Evolutionary conservation across 2,113 vertebrate genomes (phyloP), one percentile per base, ranked within the genome.

Genomic region (Protobothrops flavoviridis): DNA sequence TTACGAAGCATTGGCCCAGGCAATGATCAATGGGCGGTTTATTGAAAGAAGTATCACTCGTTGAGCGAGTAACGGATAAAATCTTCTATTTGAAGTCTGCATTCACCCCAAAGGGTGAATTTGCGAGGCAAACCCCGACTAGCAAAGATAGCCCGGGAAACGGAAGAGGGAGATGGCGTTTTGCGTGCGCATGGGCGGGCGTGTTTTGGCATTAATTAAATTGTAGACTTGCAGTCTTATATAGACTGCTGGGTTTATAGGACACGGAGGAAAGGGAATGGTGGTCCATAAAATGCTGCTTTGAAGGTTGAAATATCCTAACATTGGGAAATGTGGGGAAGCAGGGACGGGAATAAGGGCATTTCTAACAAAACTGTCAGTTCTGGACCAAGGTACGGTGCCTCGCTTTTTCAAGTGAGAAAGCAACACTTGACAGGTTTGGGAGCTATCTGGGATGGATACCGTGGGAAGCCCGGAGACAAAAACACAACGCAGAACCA

Each of bases 131-230:
- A 96, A 92, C 90, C 90, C 87, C 33, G 74, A 45, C 61, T 55
- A 88, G 90, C 64, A 89, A 52, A 3, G 0, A 53, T 52, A 88
- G 92, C 87, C 94, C 94, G 43, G 91, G 90, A 91, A 94, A 74
- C 0, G 56, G 92, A 43, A 93, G 0, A 0, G 86, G 45, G 55
- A 87, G 86, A 91, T 93, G 94, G 52, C 90, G 89, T 29, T 81
- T 9, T 48, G 55, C 57, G 92, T 64, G n/a, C 0, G 64, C 4
- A 13, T 6, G 90, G 13, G 69, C 2, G 45, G 15, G 45, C 11
- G 29, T 88, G 90, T 52, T 85, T 85, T 53, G 59, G 92, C 94
- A 93, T 90, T 94, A 96, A 95, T 56, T 93, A 96, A 94, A 93
- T 33, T 23, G 9, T 10, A 86, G 90, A 69, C 45, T 39, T 89